Evolutionary conservation across 2,797 vertebrate species (phyloP), one percentile per base, ranked within the genome.

Genomic region (Vultur gryphus): DNA sequence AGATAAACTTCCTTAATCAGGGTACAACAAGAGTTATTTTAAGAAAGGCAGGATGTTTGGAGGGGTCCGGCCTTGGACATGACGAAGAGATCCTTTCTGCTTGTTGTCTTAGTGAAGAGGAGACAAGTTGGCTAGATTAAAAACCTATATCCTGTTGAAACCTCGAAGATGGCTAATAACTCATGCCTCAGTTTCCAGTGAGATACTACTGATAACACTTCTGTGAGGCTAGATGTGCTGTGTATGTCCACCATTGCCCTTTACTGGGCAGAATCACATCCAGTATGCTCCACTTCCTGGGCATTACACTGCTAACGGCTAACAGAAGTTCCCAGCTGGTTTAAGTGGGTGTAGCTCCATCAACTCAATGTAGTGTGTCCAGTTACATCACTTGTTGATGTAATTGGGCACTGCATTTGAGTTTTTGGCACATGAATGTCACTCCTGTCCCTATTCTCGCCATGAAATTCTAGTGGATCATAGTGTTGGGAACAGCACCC

Each of bases 1-100:
- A 95, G 64, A 93, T 87, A 95, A 97, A 95, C 90, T 90, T 97
- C 92, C 94, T 95, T 72, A 64, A 43, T 62, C 2, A 5, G 24
- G 31, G 66, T 76, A 81, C 62, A 89, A 49, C 35, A 84, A 62
- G n/a, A 89, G 90, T 41, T 96, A 91, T 96, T 97, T 96, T 94
- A 89, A 87, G 87, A 84, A 66, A 88, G 23, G 33, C 88, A 96
- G 91, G 86, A 94, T 95, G 46, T 80, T 57, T 94, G 76, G 79
- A 97, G 37, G 31, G 33, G 33, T 83, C 70, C 15, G 18, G 39
- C 48, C 57, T 88, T 76, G 79, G 44, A 43, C 52, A 55, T 61
- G 41, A 70, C 5, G 19, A 79, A 96, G 54, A 80, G 51, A 79
- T 46, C 33, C 28, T 75, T 95, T 86, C 67, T 94, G 46, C 71